Base-by-base conservation (phyloP, 2,113 vertebrate genomes). In the Peromyscus leucopus region DNA sequence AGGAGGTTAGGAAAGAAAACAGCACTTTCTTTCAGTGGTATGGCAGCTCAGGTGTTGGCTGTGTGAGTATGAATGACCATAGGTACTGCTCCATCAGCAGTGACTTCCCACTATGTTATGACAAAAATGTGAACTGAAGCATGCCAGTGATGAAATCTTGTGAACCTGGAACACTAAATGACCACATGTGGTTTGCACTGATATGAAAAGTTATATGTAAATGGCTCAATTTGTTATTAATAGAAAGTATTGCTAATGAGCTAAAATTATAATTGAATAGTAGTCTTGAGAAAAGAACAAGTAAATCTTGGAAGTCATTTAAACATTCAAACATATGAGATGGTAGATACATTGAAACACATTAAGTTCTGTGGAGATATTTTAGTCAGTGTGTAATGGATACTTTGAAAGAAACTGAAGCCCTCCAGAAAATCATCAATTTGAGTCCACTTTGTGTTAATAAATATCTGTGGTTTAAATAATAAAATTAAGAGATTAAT, bases 401-500 rank as follows among this genome's bases (percentile, higher is more conserved):
- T 97, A 74, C 76, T 97, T 86, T 96, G 63, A 57, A 93, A 97
- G 71, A 98, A 98, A 97, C 93, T 97, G 84, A 97, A 98, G 17
- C 42, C 93, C 55, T 94, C 59, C 83, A 85, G 79, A 94, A 95
- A 96, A 96, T 92, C 24, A 74, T 84, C 92, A 67, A 79, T 87
- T 92, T 76, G 55, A 92, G 5, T 92, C 79, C 26, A 51, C 36
- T 4, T 91, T 75, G 28, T 94, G 71, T 74, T 95, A 63, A 95
- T 67, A 85, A 96, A 79, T 24, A 36, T 94, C 93, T 95, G 51
- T 72, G 63, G 57, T 92, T 94, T 95, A 96, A 95, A 96, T 75
- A 78, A 75, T 92, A 42, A 59, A 80, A 76, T 94, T 65, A 94
- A 85, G 7, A 91, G 19, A 76, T 28, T 89, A 94, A 93, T 85